Base-by-base conservation (phyloP, 2,888 invertebrate genomes). In the Amitus sp. region DNA sequence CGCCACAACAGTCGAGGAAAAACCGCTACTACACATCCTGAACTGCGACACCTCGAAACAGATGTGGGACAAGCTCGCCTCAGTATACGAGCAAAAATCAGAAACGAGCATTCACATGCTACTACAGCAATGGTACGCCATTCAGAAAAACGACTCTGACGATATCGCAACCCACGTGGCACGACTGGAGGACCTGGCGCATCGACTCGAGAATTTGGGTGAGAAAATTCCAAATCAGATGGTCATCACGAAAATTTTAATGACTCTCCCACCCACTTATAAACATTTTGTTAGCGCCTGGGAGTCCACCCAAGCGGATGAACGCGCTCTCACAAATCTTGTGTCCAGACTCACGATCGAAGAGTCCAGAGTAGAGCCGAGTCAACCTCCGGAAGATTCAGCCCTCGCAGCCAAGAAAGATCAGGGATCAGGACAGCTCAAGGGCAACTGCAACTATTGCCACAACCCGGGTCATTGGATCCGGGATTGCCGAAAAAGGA, bases 21-120 rank as follows among this genome's bases (percentile, higher is more conserved):
- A 20, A 13, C 47, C 55, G 18, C 7, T 50, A 2, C 51, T 66
- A 1, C 69, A 70, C 53, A 67, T 75, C 17, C 59, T 71, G 46
- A 71, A 73, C 60, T 73, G 73, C 43, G 10, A 56, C 5, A 61
- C 57, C 3, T 50, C 73, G 5, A 47, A 65, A 15, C 65, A 68
- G 13, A 76, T 76, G 73, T 76, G 74, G 73, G 49, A 48, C 0
- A 73, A 70, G 57, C 57, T 76, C 4, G 49, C 63, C 1, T 48
- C 47, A 4, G 61, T 75, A 0, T 74, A 67, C 40, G 73, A 74
- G 51, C 72, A 69, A 20, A 72, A 71, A 45, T 66, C 59, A 1
- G 72, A 72, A 20, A 50, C 70, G 0, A 69, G 68, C 3, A 65
- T 68, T 17, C 68, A 70, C 19, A 30, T 69, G n/a, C 43, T 69